Evolutionary conservation across 1,140 invertebrate species (phyloP).

Genomic region (Himalopsyche phryganea): DNA sequence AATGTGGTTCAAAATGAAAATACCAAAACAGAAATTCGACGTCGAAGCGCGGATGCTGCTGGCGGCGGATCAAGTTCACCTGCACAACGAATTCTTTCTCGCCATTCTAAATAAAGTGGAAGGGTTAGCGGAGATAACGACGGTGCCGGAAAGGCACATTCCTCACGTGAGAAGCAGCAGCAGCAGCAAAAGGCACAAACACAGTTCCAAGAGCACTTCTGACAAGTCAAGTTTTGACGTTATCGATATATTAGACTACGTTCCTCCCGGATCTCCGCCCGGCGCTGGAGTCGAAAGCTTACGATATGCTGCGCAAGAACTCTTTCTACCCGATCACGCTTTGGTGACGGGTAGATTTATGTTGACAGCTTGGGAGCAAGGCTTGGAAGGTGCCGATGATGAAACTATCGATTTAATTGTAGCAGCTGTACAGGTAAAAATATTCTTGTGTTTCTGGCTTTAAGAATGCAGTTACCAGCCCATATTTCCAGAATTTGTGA

Average conservation of each 20-base stretch:
- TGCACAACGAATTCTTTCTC: conserved; percentile 80
- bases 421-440: conserved; percentile 61
- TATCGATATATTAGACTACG: conserved; percentile 52
- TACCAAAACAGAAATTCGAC: conserved; percentile 80
- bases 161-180: conserved; percentile 37
- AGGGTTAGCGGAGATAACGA: conserved; percentile 57
- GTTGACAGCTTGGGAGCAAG: conserved; percentile 78
- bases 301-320: conserved; percentile 60
- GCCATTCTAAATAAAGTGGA: conserved; percentile 77
- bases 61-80: conserved; percentile 65
- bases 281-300: conserved; percentile 45
- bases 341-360: conserved; percentile 74
- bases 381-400: conserved; percentile 74
- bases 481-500: neutral
- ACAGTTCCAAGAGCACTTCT: conserved; percentile 55
- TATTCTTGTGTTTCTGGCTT: conserved; percentile 2
- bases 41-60: conserved; percentile 67
- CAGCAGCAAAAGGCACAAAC: conserved; percentile 54
- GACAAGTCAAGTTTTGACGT: conserved; percentile 67
- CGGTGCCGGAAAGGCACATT: conserved; percentile 40
- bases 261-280: conserved; percentile 45
- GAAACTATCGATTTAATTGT: conserved; percentile 71
- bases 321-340: conserved; percentile 71
- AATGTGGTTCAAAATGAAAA: conserved; percentile 69
- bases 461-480: neutral